Percentiles rank a stretch among this genome's conserved stretches.
Conservation (phyloP, 1,140 invertebrate species). For the Drosophila willistoni region DNA sequence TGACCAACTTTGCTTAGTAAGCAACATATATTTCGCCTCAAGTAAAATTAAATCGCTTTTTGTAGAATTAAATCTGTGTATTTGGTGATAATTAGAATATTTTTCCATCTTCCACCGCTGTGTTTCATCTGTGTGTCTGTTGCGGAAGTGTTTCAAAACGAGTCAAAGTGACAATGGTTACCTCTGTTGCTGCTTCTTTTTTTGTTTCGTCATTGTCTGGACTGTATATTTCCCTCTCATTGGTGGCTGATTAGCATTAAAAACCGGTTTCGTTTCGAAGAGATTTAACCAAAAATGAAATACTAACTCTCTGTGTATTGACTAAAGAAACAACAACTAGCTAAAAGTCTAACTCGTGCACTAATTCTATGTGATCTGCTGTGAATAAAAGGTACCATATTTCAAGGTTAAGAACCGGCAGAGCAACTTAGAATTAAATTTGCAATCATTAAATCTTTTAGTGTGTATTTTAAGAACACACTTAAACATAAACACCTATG, state of each 20-base stretch:
- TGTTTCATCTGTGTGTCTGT: background rate
- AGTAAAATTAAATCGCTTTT: constrained; percentile 23
- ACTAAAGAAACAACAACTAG: constrained; percentile 8
- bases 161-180: constrained; percentile 48
- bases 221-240: constrained; percentile 12
- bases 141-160: constrained; percentile 50
- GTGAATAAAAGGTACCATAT: constrained; percentile 16
- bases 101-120: constrained; percentile 9
- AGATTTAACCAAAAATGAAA: constrained; percentile 17
- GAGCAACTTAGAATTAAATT: constrained; percentile 33
- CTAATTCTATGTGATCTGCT: constrained; percentile 14
- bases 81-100: constrained; percentile 41
- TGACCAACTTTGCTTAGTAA: constrained; percentile 17
- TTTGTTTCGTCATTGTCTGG: constrained; percentile 28
- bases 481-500: background rate
- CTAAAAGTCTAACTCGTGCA: constrained; percentile 34
- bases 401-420: constrained; percentile 53
- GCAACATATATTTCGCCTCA: background rate
- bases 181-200: constrained; percentile 2
- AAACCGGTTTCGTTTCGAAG: constrained; percentile 52
- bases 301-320: background rate
- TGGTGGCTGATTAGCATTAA: constrained; percentile 60
- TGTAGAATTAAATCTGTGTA: constrained; percentile 8
- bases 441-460: constrained; percentile 27
- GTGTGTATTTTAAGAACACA: constrained; percentile 19